Evolutionary conservation across 2,888 invertebrate genomes (phyloP).

Genomic region (Hipparchia semele): DNA sequence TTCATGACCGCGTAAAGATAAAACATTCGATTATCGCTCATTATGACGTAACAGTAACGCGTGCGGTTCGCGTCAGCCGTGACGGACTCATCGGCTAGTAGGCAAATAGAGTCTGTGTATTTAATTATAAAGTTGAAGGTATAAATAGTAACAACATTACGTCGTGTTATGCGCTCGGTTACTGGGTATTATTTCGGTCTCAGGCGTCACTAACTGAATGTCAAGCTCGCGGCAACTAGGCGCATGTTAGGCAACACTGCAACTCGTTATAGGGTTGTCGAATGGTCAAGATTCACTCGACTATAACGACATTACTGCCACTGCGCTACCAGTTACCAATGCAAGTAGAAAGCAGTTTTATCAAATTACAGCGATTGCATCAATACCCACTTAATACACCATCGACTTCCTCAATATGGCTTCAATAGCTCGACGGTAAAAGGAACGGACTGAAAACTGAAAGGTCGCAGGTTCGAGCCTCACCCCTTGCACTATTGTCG

Average conservation of each 20-base stretch:
- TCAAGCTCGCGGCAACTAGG: constrained; percentile 77
- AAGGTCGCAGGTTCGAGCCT: too few relatives aligned
- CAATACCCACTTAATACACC: too few relatives aligned
- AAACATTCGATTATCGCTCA: constrained; percentile 44
- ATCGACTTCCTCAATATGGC: too few relatives aligned
- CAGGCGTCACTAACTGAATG: constrained; percentile 76
- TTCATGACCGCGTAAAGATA: constrained; percentile 29
- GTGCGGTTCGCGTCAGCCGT: constrained; percentile 47
- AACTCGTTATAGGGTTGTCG: constrained; percentile 44
- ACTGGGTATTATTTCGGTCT: constrained; percentile 77
- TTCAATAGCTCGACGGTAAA: too few relatives aligned
- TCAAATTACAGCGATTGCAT: too few relatives aligned
- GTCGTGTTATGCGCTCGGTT: constrained; percentile 77
- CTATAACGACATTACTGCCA: background rate
- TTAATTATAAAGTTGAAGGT: constrained; percentile 70
- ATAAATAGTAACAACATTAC: constrained; percentile 78
- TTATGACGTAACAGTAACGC: constrained; percentile 41
- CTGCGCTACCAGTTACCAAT: background rate
- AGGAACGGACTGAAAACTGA: too few relatives aligned
- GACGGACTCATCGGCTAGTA: constrained; percentile 58
- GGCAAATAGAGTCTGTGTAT: constrained; percentile 70
- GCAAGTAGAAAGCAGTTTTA: too few relatives aligned
- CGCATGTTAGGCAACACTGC: constrained; percentile 72
- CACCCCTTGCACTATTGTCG: too few relatives aligned
- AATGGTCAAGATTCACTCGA: background rate